A percentile compares a stretch with the other conserved stretches of the same genome.
Evolutionary conservation across 2,113 vertebrate genomes (phyloP).

Genomic region (Emydocephalus ijimae): DNA sequence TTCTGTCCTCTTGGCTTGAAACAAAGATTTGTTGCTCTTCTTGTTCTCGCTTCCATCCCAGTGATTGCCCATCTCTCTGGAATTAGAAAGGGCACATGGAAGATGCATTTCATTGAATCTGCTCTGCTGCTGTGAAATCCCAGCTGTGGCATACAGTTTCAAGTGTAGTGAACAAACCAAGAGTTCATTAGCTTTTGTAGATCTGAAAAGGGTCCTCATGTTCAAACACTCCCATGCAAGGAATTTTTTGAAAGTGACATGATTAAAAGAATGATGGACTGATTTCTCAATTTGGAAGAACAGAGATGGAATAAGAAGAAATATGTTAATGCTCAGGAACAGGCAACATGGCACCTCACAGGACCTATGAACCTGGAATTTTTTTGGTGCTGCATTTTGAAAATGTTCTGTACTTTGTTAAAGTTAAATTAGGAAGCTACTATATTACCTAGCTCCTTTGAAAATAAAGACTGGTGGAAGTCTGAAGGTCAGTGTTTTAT

Average conservation of each 20-base stretch:
- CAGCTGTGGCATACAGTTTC: background rate
- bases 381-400: background rate
- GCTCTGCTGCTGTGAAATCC: background rate
- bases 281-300: background rate
- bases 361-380: background rate
- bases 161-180: background rate
- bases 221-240: background rate
- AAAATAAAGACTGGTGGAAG: background rate
- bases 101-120: background rate
- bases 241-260: background rate
- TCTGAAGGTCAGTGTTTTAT: background rate
- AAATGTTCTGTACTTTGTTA: background rate
- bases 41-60: background rate
- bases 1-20: slow-evolving; percentile 11
- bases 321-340: background rate
- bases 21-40: background rate
- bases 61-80: slow-evolving; percentile 6
- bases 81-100: background rate
- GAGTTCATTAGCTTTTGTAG: background rate
- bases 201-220: slow-evolving; percentile 28
- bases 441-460: background rate
- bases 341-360: background rate
- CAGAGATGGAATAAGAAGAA: background rate
- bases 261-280: background rate
- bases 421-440: background rate